These are phyloP conservation scores for Bombus soroeensis DNA, from an alignment of 1,140 invertebrate genomes.

Conservation along the genomic window DNA sequence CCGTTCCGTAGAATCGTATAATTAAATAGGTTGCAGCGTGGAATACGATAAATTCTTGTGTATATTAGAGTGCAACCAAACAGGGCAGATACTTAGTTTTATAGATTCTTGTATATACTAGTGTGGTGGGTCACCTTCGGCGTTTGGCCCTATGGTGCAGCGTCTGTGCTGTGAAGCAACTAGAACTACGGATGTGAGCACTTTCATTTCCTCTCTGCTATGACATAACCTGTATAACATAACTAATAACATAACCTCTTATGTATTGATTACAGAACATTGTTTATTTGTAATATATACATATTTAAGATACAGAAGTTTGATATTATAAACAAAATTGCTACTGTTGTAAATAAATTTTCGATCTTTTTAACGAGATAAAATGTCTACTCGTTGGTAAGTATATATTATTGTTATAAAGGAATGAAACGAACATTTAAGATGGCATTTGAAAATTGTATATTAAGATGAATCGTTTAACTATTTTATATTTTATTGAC, in stretches of 20 bases:
- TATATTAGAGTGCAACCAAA: too few species aligned
- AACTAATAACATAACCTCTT: neutral
- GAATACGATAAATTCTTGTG: too few species aligned
- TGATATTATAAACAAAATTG: neutral
- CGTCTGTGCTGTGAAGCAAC: too few species aligned
- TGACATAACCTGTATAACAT: neutral
- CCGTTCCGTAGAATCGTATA: too few species aligned
- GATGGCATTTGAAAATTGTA: neutral
- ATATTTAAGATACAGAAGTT: neutral
- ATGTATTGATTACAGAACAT: neutral
- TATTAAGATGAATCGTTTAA: neutral
- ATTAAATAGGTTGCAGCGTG: too few species aligned
- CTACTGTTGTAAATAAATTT: neutral
- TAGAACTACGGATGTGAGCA: too few species aligned
- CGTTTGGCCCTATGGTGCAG: too few species aligned
- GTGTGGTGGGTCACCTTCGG: too few species aligned
- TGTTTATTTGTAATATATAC: neutral
- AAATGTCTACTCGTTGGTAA: constrained; percentile 66
- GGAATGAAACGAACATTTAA: neutral
- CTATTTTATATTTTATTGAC: constrained; percentile 3
- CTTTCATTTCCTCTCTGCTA: too few species aligned
- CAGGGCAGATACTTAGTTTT: too few species aligned
- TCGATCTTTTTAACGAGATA: neutral
- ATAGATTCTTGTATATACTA: too few species aligned
- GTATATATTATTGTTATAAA: neutral